Evolutionary conservation across 1,140 invertebrate species (phyloP).

Genomic region (Manduca sexta): DNA sequence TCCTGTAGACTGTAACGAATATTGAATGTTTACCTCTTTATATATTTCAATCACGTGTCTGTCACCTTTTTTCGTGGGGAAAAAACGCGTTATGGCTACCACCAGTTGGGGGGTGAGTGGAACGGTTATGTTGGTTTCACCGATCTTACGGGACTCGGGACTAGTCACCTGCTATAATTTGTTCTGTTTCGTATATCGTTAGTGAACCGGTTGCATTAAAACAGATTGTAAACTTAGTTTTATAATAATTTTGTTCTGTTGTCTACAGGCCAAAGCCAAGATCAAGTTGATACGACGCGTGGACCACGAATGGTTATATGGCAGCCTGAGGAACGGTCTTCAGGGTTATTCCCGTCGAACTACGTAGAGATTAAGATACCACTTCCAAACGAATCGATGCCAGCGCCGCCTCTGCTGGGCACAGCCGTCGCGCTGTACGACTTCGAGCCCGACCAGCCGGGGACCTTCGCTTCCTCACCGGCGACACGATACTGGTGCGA

Average conservation of each 20-base stretch:
- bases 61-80: no score
- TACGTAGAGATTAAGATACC: slow-evolving; percentile 86
- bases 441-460: slow-evolving; percentile 64
- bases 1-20: no score
- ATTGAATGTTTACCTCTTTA: no score
- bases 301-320: slow-evolving; percentile 87
- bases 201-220: no score
- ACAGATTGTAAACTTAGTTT: no score
- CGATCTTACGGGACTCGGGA: no score
- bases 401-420: slow-evolving; percentile 17
- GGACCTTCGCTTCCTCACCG: slow-evolving; percentile 67
- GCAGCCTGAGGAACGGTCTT: slow-evolving; percentile 75
- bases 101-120: no score
- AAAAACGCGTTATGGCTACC: no score
- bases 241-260: neutral
- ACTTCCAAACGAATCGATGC: slow-evolving; percentile 60
- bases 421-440: slow-evolving; percentile 69
- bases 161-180: no score
- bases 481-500: slow-evolving; percentile 81
- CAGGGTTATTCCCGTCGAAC: slow-evolving; percentile 88
- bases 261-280: slow-evolving; percentile 78
- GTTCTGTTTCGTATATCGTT: no score
- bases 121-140: no score
- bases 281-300: slow-evolving; percentile 80
- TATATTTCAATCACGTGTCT: no score